These are phyloP conservation scores for Hydractinia echinata DNA, from an alignment of 30 jellyfish, hydroid and myxozoan genomes.

Conservation along the genomic window DNA sequence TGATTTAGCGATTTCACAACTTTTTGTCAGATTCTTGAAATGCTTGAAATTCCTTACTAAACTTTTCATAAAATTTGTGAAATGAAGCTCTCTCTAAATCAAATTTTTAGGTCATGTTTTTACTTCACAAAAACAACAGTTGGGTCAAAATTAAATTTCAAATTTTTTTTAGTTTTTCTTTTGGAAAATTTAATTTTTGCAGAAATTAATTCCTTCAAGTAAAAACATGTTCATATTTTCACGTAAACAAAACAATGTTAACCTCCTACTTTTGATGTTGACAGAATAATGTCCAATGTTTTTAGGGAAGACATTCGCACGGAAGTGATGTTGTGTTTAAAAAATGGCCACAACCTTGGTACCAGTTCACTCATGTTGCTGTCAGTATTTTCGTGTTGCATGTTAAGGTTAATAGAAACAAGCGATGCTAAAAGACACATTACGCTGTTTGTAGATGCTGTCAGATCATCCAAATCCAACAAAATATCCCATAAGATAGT, in stretches of 20 bases:
- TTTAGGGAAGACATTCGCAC: constrained; percentile 68
- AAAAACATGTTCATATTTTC: no score
- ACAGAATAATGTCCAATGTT: constrained; percentile 52
- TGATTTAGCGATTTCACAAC: no score
- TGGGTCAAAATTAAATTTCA: no score
- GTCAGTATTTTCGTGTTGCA: not conserved
- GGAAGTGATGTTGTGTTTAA: constrained; percentile 74
- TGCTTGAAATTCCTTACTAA: no score
- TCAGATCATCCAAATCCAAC: constrained; percentile 79
- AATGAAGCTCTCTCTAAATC: no score
- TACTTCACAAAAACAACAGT: no score
- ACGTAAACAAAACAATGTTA: not conserved
- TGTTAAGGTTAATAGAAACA: constrained; percentile 24
- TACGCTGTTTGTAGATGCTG: constrained; percentile 95
- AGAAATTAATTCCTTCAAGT: no score
- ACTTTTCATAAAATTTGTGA: no score
- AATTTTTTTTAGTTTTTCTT: no score
- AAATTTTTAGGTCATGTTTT: no score
- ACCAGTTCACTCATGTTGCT: constrained; percentile 53
- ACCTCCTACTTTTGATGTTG: constrained; percentile 19
- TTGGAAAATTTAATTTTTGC: no score
- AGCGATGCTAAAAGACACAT: constrained; percentile 78
- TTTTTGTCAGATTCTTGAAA: no score
- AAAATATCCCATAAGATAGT: constrained; percentile 80
- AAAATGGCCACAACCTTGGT: constrained; percentile 94